Conservation (phyloP, 2,113 vertebrate species). For the Peucedramus taeniatus region DNA sequence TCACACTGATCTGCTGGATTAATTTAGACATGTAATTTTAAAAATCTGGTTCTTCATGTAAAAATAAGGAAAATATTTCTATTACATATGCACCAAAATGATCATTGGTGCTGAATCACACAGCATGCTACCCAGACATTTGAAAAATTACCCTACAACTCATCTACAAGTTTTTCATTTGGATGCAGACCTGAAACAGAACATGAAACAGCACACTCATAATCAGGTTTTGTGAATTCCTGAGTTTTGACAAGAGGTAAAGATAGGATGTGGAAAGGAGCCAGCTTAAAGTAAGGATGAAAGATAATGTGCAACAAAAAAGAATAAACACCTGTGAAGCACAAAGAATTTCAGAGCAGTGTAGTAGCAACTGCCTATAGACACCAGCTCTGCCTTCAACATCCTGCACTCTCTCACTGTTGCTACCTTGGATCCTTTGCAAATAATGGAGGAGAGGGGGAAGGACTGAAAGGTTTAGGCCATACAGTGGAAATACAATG, state of each 20-base stretch:
- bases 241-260: neutral
- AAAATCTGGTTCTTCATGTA: neutral
- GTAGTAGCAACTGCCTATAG: fast-evolving
- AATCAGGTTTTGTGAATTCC: neutral
- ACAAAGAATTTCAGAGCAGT: neutral
- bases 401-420: neutral
- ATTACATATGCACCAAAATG: neutral
- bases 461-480: neutral
- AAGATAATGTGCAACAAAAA: neutral
- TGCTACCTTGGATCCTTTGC: neutral
- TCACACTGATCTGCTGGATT: neutral
- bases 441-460: neutral
- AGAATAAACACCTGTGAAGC: neutral
- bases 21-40: neutral
- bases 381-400: fast-evolving
- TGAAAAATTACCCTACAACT: neutral
- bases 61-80: neutral
- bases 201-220: neutral
- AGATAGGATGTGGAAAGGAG: fast-evolving
- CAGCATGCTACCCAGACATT: fast-evolving
- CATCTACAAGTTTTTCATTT: neutral
- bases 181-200: neutral
- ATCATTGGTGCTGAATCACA: neutral
- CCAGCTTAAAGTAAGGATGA: neutral
- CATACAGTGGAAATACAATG: neutral